A percentile compares a stretch with the other conserved stretches of the same genome.
phyloP scores from a whole-genome alignment of 2,113 vertebrate species.

The Salvelinus fontinalis region DNA sequence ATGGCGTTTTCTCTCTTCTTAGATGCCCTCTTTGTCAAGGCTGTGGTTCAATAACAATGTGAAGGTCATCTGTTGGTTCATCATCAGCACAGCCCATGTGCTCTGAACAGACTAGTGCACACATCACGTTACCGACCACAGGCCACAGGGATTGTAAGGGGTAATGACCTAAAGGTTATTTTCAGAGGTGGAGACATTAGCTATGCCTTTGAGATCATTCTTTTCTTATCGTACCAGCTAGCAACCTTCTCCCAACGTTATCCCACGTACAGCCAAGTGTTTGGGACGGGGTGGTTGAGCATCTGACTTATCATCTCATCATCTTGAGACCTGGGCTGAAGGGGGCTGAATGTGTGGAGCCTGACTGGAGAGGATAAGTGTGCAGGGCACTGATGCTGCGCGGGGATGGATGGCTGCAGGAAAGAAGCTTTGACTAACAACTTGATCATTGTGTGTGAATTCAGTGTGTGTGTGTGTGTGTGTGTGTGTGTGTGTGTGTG shows the following conservation, averaged over 20 bases:
- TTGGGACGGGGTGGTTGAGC: background rate
- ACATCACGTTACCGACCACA: background rate
- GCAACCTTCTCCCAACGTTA: background rate
- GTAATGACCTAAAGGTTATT: slow-evolving; percentile 18
- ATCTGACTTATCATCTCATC: background rate
- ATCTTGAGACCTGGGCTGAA: background rate
- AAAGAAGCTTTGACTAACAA: slow-evolving; percentile 7
- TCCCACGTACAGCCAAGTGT: slow-evolving; percentile 11
- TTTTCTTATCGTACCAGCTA: background rate
- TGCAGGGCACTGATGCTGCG: background rate
- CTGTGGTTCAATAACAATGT: background rate
- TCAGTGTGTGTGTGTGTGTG: background rate
- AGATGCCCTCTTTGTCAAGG: background rate
- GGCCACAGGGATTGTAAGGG: slow-evolving; percentile 11
- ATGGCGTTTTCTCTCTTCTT: background rate
- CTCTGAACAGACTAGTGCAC: background rate
- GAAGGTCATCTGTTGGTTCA: background rate
- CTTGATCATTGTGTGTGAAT: background rate
- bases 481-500: no score
- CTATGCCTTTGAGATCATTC: slow-evolving; percentile 28
- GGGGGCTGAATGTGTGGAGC: slow-evolving; percentile 7
- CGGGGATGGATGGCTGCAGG: background rate
- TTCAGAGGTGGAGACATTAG: slow-evolving; percentile 16
- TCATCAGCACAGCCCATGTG: background rate
- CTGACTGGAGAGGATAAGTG: slow-evolving; percentile 24